Evolutionary conservation across 37 sponge, comb jelly and placozoan genomes (phyloP).

Genomic region (Haliclona indistincta): DNA sequence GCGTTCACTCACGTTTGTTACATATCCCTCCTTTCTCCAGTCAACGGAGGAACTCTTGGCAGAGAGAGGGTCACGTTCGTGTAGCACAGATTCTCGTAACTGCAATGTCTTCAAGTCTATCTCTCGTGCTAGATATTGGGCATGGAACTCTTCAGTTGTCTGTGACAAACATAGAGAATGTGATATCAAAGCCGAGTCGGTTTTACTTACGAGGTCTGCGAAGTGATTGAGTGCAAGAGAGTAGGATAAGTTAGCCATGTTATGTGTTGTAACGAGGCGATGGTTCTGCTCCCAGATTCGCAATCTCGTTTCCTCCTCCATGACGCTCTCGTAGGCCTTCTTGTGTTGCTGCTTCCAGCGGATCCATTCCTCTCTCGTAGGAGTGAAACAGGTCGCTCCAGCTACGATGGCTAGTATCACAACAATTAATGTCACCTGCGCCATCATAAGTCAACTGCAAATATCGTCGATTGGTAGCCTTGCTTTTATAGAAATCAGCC

Average conservation of each 20-base stretch:
- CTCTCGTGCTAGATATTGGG: neutral
- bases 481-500: no score
- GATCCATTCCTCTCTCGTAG: constrained; percentile 60
- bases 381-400: no score
- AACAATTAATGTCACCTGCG: no score
- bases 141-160: neutral
- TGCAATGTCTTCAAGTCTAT: neutral
- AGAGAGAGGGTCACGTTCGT: neutral
- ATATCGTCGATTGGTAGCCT: no score
- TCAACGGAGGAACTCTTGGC: constrained; percentile 16
- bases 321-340: constrained; percentile 35
- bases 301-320: constrained; percentile 33
- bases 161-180: neutral
- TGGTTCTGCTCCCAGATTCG: constrained; percentile 59
- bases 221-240: constrained; percentile 63
- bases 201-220: constrained; percentile 73
- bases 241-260: constrained; percentile 50
- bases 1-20: constrained; percentile 40
- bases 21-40: constrained; percentile 62
- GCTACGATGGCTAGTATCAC: no score
- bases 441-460: no score
- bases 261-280: constrained; percentile 47
- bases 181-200: no score
- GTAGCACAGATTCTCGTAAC: neutral
- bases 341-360: constrained; percentile 55